Evolutionary conservation across 2,113 vertebrate species (phyloP), one percentile per base, ranked within the genome.

Genomic region (Alces alces): DNA sequence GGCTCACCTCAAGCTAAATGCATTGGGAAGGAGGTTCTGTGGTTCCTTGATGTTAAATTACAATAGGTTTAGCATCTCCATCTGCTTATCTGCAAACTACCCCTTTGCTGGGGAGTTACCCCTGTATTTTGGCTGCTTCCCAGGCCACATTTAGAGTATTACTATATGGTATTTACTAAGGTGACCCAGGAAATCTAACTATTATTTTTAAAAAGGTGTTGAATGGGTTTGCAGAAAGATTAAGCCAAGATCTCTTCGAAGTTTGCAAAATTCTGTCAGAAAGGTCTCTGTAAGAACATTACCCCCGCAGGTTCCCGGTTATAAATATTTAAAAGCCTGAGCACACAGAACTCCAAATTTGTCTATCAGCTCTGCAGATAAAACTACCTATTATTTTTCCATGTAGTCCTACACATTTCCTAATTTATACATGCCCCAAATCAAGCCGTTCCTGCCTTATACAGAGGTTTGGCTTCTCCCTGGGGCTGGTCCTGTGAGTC

Each of bases 281-380:
- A 50, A 43, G 2, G 39, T 50, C 43, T 84, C 83, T 19, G 27
- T 47, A 64, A 73, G 89, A 36, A 27, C 7, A 61, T 64, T 14
- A 2, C 8, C 82, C 70, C 17, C 5, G 0, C 16, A 93, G 5
- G 30, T 86, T 47, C 66, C n/a, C 17, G 64, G 28, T 19, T 54
- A 7, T 64, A 96, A 98, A 97, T 97, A 98, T 96, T 97, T 97
- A 85, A 97, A 96, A 87, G 45, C 83, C 80, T n/a, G 15, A 88
- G 66, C 45, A 88, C 76, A 66, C 9, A 57, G 73, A 88, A 61
- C 30, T 58, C 93, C 95, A 96, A 94, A 91, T 97, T 93, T 92
- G 93, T 97, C 89, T 91, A 66, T 54, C 28, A 17, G 43, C n/a
- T 85, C 7, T 82, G 15, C 0, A 96, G 82, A 60, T 73, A 87